Conservation (phyloP, 2,797 vertebrate species). For the Neosalanx taihuensis region DNA sequence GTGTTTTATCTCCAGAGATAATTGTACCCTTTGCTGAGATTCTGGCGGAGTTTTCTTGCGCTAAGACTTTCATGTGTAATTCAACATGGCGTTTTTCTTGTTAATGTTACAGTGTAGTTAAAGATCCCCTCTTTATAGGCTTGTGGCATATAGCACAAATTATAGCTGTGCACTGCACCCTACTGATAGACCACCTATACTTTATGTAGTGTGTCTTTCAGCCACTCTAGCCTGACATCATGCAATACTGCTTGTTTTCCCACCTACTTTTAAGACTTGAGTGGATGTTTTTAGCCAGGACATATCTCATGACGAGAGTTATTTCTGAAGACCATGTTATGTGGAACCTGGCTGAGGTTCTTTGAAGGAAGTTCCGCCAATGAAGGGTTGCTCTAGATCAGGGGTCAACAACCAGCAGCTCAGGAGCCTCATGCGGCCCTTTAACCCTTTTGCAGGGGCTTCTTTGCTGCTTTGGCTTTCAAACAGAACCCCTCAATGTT, state of each 20-base stretch:
- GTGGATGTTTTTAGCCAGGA: conserved; percentile 37
- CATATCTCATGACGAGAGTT: conserved; percentile 20
- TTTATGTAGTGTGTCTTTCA: conserved; percentile 29
- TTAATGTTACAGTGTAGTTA: conserved; percentile 46
- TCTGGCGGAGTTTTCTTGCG: conserved; percentile 40
- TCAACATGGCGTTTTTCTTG: conserved; percentile 45
- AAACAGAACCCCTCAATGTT: too few species aligned
- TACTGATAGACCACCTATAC: conserved; percentile 54
- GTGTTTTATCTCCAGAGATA: conserved; percentile 39
- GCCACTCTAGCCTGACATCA: conserved; percentile 17
- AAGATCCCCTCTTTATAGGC: conserved; percentile 26
- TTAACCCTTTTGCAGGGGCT: too few species aligned
- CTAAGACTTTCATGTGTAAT: conserved; percentile 39
- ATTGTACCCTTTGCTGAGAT: conserved; percentile 27
- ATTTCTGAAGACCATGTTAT: conserved; percentile 24
- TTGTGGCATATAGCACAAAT: conserved; percentile 38
- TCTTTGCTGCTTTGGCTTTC: too few species aligned
- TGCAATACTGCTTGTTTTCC: conserved; percentile 17
- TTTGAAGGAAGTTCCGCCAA: not conserved
- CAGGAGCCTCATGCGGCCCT: too few species aligned
- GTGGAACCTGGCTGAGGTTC: not conserved
- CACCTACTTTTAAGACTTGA: conserved; percentile 12
- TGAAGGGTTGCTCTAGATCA: not conserved
- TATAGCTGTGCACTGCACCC: conserved; percentile 35
- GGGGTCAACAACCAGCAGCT: too few species aligned